Evolutionary conservation across 2,113 vertebrate species (phyloP).

Genomic region (Pogona vitticeps): DNA sequence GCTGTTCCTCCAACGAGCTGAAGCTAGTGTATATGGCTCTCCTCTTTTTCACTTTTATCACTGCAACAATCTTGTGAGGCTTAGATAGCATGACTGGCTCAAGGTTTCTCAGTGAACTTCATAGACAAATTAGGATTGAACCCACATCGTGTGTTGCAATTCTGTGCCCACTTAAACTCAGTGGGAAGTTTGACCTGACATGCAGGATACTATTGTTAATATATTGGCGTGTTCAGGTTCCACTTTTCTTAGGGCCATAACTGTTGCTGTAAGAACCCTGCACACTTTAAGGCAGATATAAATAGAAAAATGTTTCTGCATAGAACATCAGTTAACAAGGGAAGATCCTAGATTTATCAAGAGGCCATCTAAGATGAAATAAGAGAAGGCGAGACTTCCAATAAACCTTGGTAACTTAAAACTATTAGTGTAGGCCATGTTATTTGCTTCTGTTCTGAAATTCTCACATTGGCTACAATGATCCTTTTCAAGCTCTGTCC

Average conservation of each 20-base stretch:
- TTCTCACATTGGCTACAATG: conserved; percentile 9
- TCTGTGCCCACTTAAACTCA: background rate
- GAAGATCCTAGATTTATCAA: background rate
- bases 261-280: background rate
- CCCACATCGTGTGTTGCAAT: background rate
- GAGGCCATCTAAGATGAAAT: no score
- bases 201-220: background rate
- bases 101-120: no score
- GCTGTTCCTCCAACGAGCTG: no score
- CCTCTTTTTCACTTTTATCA: no score
- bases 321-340: background rate
- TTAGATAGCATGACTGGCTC: no score
- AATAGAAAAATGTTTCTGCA: background rate
- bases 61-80: no score
- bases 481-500: conserved; percentile 16
- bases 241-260: background rate
- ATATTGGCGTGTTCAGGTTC: background rate
- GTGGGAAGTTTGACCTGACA: background rate
- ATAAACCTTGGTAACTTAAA: background rate
- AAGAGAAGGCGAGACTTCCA: background rate
- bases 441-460: conserved; percentile 22
- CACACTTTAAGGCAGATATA: background rate
- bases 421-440: background rate
- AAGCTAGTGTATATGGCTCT: no score
- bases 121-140: background rate